These are phyloP conservation scores for Gonioctena quinquepunctata DNA, from an alignment of 1,140 invertebrate species.

Conservation along the genomic window DNA sequence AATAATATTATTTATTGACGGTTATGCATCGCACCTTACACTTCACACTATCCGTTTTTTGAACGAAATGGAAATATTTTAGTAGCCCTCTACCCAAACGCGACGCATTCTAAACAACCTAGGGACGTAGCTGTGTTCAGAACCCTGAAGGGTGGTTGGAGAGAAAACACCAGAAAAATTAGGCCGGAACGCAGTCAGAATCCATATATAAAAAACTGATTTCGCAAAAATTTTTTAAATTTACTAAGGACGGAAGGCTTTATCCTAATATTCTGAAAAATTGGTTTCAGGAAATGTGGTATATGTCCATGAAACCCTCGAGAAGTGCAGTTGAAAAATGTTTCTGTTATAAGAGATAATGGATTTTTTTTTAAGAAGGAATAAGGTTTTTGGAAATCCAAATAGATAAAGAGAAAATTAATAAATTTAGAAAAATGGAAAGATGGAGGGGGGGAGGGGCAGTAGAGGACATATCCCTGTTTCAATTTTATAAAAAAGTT, in stretches of 20 bases:
- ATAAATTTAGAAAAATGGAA: not conserved
- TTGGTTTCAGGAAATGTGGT: not conserved
- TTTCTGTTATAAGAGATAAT: not conserved
- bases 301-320: not conserved
- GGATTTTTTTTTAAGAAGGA: not conserved
- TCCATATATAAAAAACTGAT: not conserved
- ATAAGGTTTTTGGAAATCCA: not conserved
- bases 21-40: not conserved
- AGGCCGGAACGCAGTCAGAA: not conserved
- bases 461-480: not conserved
- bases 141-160: slow-evolving; percentile 31
- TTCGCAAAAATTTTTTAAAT: not conserved
- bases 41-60: slow-evolving; percentile 46
- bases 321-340: not conserved
- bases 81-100: slow-evolving; percentile 51
- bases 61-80: slow-evolving; percentile 51
- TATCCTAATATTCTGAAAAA: not conserved
- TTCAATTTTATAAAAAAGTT: not conserved
- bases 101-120: slow-evolving; percentile 55
- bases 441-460: too few relatives aligned
- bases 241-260: not conserved
- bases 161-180: slow-evolving; percentile 14
- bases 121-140: slow-evolving; percentile 52
- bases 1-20: too few relatives aligned
- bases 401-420: not conserved